Base-by-base conservation (phyloP, 2,113 vertebrate species). In the Rhabdornis inornatus region DNA sequence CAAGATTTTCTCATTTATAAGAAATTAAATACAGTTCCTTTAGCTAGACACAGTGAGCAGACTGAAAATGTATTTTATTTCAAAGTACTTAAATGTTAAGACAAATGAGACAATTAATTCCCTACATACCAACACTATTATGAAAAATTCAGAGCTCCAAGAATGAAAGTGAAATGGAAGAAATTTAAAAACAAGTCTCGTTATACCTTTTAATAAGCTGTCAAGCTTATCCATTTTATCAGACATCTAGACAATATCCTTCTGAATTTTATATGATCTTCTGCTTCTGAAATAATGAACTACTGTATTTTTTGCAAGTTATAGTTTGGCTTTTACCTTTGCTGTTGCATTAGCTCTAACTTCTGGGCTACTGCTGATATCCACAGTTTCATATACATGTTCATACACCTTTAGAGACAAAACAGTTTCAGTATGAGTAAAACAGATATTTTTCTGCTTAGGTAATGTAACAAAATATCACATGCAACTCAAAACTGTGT, bases 381-480 rank as follows among this genome's bases (percentile, higher is more conserved):
- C 99, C 97, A 99, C 99, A 0, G 99, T 99, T 97, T 99, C 99
- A 81, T 99, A 99, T 9, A 99, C 99, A 7, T 99, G 99, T 87
- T 99, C 99, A 94, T 99, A 99, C 28, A 99, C 99, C 99, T 99
- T 96, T 75, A 92, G 94, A 97, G 47, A 97, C 28, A 93, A 94
- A 92, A 94, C 17, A 77, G 50, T 40, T 45, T 37, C 83, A 79
- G 59, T 20, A 70, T 10, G 25, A 61, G 14, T 35, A 57, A 68
- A 89, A 42, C 3, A 49, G 2, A 0, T 39, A 25, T 45, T 89
- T 64, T 83, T 70, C 40, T 92, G 53, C 60, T 91, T 55, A 69
- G 31, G 30, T n/a, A 44, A 61, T 6, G 6, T 8, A 77, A 60
- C 40, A 90, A 87, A 70, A 11, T 6, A 91, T 2, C 24, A 84